Evolutionary conservation across 2,888 invertebrate species (phyloP), one percentile per base, ranked within the genome.

Genomic region (Hypena proboscidalis): DNA sequence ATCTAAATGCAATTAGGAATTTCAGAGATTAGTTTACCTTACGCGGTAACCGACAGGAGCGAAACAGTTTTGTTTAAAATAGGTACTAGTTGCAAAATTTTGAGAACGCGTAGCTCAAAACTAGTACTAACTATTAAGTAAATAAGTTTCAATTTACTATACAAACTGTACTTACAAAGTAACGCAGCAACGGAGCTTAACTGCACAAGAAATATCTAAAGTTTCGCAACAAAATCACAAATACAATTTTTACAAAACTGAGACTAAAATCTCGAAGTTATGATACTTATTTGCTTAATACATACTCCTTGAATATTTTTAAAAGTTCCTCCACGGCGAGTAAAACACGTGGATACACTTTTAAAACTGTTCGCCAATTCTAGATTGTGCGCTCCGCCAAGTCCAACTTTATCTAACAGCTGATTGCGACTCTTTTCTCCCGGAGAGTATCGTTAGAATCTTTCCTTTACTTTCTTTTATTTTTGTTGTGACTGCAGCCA

Each of bases 371-470:
- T 78, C 74, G 70, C 71, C 77, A 78, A 78, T 85, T 80, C 77
- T 68, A 83, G 80, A 80, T 80, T 77, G 77, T 61, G 61, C 80
- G 77, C 77, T 81, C 66, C 66, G 67, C 64, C 69, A 71, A 77
- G 60, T 71, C 65, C 57, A 86, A 88, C 80, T 87, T 86, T 82
- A 80, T 83, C 83, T 80, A 83, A 80, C 79, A 81, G 77, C 76
- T 86, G 85, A 86, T 85, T 87, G 86, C 80, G 74, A 80, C 69
- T 78, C 73, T 72, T 74, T 77, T 68, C 75, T 74, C 70, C 51
- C 51, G 59, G 61, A 75, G 77, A 82, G 74, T 80, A 83, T 78
- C 76, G 79, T 76, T 79, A 78, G 73, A 65, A 80, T 78, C 70
- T 71, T 69, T 74, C 61, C 64, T 68, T 70, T 74, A 68, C 59